phyloP scores from a whole-genome alignment of 2,797 vertebrate genomes.

The Platyrinchus mystaceus region DNA sequence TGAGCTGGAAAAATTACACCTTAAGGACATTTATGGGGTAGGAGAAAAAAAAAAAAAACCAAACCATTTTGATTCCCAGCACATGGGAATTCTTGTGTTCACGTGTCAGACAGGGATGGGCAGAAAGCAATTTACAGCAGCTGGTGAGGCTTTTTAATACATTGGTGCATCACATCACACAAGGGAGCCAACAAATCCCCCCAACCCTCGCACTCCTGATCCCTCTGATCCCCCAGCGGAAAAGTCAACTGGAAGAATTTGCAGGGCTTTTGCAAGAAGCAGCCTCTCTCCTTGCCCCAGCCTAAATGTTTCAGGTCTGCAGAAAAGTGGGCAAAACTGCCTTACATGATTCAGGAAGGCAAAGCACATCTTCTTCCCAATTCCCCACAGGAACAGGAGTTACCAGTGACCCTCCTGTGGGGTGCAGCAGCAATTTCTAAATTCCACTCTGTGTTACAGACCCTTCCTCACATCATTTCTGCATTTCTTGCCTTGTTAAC shows the following conservation, averaged over 20 bases:
- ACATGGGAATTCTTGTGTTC: constrained; percentile 26
- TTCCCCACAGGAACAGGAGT: not conserved
- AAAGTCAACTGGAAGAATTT: not conserved
- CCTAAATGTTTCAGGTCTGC: not conserved
- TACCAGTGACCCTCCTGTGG: rapidly evolving
- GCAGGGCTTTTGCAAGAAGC: not conserved
- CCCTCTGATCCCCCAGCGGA: not conserved
- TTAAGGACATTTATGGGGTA: constrained; percentile 11
- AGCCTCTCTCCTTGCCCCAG: not conserved
- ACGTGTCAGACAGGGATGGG: not conserved
- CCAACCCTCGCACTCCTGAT: not conserved
- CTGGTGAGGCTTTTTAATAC: not conserved
- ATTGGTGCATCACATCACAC: not conserved
- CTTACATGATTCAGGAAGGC: not conserved
- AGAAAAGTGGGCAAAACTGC: not conserved
- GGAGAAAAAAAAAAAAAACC: not conserved
- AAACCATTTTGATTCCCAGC: not conserved
- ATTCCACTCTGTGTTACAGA: not conserved
- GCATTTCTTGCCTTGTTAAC: not conserved
- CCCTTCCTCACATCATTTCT: not conserved
- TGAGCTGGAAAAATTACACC: constrained; percentile 28
- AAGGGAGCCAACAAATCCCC: not conserved
- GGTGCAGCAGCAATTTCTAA: not conserved
- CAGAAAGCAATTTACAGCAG: not conserved
- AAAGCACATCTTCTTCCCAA: rapidly evolving